phyloP scores from a whole-genome alignment of 2,888 invertebrate species.

The Celastrina argiolus region DNA sequence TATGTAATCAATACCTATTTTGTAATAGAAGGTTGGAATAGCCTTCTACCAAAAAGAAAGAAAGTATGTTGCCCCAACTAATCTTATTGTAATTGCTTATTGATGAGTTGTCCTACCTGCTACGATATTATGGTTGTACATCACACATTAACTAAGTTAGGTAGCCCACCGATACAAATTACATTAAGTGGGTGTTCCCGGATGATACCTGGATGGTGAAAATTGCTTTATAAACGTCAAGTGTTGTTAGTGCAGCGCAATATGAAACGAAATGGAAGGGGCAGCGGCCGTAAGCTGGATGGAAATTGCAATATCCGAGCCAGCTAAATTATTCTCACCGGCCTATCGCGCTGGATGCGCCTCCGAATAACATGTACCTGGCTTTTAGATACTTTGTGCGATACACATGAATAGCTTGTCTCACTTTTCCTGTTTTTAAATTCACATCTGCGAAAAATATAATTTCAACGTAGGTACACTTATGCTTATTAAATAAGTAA shows the following conservation, averaged over 20 bases:
- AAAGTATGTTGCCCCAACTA: not conserved
- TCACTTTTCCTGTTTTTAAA: not conserved
- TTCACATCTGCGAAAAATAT: no score
- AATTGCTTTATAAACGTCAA: slow-evolving; percentile 44
- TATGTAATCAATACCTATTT: no score
- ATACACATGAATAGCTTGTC: not conserved
- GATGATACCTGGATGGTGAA: slow-evolving; percentile 24
- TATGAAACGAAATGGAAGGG: slow-evolving; percentile 61
- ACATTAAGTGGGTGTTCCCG: slow-evolving; percentile 16
- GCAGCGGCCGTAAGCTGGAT: slow-evolving; percentile 52
- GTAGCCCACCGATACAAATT: not conserved
- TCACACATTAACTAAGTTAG: not conserved
- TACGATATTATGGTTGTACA: not conserved
- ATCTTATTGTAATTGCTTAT: not conserved
- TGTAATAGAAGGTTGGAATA: no score
- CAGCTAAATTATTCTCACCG: slow-evolving; percentile 41
- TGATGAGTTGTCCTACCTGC: not conserved
- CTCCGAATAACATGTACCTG: not conserved
- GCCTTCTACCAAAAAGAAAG: no score
- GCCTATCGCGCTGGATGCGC: slow-evolving; percentile 41
- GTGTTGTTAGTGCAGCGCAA: slow-evolving; percentile 42
- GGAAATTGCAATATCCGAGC: slow-evolving; percentile 68
- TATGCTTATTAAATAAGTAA: no score
- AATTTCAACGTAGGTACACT: no score
- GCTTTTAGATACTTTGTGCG: slow-evolving; percentile 18